A percentile compares a stretch with the other conserved stretches of the same genome.
phyloP scores from a whole-genome alignment of 2,888 invertebrate species.

The Drosophila macrospina region DNA sequence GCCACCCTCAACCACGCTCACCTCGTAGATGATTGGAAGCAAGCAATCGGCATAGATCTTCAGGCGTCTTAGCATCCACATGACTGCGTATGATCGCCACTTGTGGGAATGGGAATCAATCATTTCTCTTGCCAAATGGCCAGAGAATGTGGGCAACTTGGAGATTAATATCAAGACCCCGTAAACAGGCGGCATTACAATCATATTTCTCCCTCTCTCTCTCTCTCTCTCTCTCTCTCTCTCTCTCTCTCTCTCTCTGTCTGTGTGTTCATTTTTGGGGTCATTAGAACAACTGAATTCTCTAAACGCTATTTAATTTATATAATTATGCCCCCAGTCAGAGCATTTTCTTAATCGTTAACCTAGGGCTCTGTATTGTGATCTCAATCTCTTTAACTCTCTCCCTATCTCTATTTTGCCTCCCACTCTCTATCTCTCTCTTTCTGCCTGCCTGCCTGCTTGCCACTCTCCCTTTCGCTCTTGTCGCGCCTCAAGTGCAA shows the following conservation, averaged over 20 bases:
- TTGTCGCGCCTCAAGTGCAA: conserved; percentile 4
- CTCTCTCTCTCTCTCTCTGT: not conserved
- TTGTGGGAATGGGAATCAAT: conserved; percentile 41
- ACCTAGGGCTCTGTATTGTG: conserved; percentile 33
- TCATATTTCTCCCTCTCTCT: not conserved
- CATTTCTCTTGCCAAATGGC: conserved; percentile 25
- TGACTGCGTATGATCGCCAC: conserved; percentile 29
- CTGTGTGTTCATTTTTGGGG: conserved; percentile 50
- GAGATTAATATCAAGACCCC: conserved; percentile 43
- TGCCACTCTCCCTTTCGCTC: conserved; percentile 9
- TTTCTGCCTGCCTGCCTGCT: not conserved
- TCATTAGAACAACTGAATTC: conserved; percentile 71
- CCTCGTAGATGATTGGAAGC: conserved; percentile 26
- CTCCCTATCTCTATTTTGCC: not conserved
- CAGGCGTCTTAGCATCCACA: conserved; percentile 36
- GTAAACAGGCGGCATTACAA: conserved; percentile 7
- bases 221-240: conserved; percentile 8
- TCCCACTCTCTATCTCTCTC: not conserved
- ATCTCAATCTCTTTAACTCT: conserved; percentile 28
- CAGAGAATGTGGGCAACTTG: conserved; percentile 52
- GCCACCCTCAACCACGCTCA: not conserved
- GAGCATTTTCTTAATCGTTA: conserved; percentile 23
- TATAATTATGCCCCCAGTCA: conserved; percentile 60
- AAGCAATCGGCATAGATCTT: conserved; percentile 56
- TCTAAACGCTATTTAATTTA: conserved; percentile 68